These are phyloP conservation scores for Mayetiola destructor DNA, from an alignment of 2,888 invertebrate genomes.

Conservation along the genomic window DNA sequence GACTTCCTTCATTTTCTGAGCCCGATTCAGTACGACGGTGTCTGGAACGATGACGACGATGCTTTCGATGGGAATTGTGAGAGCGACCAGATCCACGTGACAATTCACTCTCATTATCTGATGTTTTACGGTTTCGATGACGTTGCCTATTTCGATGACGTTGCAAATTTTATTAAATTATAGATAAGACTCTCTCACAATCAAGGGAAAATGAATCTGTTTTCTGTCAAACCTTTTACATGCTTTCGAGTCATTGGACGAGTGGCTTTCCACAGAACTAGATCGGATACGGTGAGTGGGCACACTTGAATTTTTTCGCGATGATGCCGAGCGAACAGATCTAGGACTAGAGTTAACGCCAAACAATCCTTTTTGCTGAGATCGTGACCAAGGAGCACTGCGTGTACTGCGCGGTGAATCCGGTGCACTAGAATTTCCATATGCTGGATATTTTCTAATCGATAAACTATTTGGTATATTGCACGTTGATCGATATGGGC, in stretches of 20 bases:
- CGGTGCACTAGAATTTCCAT: conserved; percentile 30
- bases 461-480: conserved; percentile 37
- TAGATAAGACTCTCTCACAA: neutral
- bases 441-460: conserved; percentile 30
- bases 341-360: conserved; percentile 63
- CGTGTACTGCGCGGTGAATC: conserved; percentile 69
- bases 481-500: conserved; percentile 39
- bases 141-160: conserved; percentile 41
- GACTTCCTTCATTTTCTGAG: conserved; percentile 54
- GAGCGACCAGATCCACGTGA: conserved; percentile 71
- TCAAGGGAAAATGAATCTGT: neutral
- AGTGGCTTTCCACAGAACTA: conserved; percentile 78
- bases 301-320: conserved; percentile 22
- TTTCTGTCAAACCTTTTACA: conserved; percentile 49
- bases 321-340: conserved; percentile 57
- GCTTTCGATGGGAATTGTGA: conserved; percentile 57
- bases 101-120: conserved; percentile 81
- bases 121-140: conserved; percentile 66
- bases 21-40: conserved; percentile 59
- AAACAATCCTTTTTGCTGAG: conserved; percentile 61
- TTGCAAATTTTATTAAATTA: neutral
- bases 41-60: conserved; percentile 56
- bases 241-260: conserved; percentile 69
- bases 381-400: conserved; percentile 66
- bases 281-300: conserved; percentile 45